phyloP scores from a whole-genome alignment of 2,797 vertebrate genomes.

The Leptodactylus fallax region DNA sequence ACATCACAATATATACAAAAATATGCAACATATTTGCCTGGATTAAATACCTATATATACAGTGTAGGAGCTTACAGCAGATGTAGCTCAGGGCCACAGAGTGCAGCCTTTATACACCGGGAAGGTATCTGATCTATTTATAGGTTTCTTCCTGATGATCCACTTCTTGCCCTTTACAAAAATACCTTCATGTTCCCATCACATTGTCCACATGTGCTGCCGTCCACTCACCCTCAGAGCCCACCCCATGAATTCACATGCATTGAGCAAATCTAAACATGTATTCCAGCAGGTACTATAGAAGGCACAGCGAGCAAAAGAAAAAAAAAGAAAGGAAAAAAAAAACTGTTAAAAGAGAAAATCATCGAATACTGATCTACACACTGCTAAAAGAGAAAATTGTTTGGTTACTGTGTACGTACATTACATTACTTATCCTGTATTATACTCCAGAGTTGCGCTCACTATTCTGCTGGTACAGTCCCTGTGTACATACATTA shows the following conservation, averaged over 20 bases:
- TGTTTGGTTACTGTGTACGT: no score
- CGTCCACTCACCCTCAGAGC: background rate
- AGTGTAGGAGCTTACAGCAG: background rate
- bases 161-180: background rate
- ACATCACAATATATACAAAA: constrained; percentile 17
- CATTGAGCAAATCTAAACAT: background rate
- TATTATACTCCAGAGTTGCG: no score
- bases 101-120: background rate
- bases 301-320: background rate
- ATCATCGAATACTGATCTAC: no score
- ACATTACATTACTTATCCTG: no score
- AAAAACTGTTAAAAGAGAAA: no score
- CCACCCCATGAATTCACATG: background rate
- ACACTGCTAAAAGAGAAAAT: no score
- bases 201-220: background rate
- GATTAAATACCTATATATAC: constrained; percentile 28
- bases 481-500: no score
- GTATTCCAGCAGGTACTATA: background rate
- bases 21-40: constrained; percentile 12
- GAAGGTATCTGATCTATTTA: background rate
- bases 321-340: no score
- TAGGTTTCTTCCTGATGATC: background rate
- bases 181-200: background rate
- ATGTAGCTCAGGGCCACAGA: background rate
- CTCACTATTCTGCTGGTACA: no score